phyloP scores from a whole-genome alignment of 2,888 invertebrate species.

The Tetanocera ferruginea region DNA sequence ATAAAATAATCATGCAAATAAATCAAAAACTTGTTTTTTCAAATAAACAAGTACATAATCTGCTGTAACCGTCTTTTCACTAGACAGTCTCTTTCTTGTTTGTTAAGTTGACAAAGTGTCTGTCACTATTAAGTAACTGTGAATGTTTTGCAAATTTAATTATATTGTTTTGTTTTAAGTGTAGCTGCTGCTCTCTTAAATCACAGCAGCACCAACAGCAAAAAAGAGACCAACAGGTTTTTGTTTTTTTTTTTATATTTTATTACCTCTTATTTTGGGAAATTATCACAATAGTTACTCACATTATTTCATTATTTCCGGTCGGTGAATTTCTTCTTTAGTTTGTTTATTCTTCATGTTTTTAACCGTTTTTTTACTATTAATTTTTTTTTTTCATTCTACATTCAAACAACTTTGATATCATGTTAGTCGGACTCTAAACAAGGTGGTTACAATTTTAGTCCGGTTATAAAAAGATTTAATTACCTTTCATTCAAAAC shows the following conservation, averaged over 20 bases:
- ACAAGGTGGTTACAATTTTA: background rate
- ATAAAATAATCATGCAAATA: background rate
- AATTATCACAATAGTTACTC: background rate
- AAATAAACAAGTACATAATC: background rate
- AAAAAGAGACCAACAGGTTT: background rate
- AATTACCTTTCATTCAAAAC: background rate
- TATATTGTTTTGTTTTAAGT: background rate
- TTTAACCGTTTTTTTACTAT: background rate
- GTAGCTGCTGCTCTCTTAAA: background rate
- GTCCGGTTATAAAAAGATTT: background rate
- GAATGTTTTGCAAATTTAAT: background rate
- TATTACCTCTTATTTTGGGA: background rate
- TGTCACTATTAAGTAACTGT: background rate
- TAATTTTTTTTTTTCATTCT: background rate
- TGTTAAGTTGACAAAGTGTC: constrained; percentile 5
- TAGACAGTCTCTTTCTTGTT: background rate
- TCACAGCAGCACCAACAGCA: background rate
- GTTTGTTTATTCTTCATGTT: background rate
- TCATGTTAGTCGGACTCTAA: background rate
- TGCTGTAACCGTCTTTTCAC: background rate
- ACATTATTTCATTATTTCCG: constrained; percentile 12
- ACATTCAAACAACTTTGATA: too few species aligned
- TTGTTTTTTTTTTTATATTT: background rate
- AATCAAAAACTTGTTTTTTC: background rate
- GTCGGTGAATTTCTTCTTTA: background rate